A percentile compares a stretch with the other conserved stretches of the same genome.
Evolutionary conservation across 2,113 vertebrate species (phyloP).

Genomic region (Scolopax mira): DNA sequence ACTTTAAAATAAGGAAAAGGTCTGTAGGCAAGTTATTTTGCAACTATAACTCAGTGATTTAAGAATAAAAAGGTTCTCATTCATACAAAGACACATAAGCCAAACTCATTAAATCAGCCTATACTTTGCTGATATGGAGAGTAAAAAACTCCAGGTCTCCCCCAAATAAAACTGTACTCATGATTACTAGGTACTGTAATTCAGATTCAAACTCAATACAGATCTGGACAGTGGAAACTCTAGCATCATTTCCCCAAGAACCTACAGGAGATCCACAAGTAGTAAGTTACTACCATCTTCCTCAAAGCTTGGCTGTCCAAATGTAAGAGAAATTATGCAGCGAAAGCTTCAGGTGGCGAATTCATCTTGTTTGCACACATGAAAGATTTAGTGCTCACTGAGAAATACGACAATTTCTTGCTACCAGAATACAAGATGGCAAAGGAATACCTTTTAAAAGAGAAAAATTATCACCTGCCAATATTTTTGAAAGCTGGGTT

Average conservation of each 20-base stretch:
- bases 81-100: not conserved
- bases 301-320: not conserved
- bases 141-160: not conserved
- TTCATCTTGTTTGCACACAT: conserved; percentile 1
- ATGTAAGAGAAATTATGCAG: not conserved
- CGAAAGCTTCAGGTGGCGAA: not conserved
- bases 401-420: not conserved
- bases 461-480: conserved; percentile 47
- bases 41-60: not conserved
- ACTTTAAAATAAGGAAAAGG: not conserved
- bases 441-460: conserved; percentile 8
- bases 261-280: not conserved
- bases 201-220: not conserved
- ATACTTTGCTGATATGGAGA: not conserved
- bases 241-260: not conserved
- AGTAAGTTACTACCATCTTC: not conserved
- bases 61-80: not conserved
- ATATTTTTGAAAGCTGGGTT: conserved; percentile 39
- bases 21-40: not conserved
- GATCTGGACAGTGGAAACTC: not conserved
- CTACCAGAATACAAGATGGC: not conserved
- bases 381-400: not conserved
- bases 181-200: not conserved
- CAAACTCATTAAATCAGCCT: not conserved
- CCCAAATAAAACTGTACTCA: not conserved